These are phyloP conservation scores for Neocrepidodera transversa DNA, from an alignment of 2,888 invertebrate genomes.

Conservation along the genomic window DNA sequence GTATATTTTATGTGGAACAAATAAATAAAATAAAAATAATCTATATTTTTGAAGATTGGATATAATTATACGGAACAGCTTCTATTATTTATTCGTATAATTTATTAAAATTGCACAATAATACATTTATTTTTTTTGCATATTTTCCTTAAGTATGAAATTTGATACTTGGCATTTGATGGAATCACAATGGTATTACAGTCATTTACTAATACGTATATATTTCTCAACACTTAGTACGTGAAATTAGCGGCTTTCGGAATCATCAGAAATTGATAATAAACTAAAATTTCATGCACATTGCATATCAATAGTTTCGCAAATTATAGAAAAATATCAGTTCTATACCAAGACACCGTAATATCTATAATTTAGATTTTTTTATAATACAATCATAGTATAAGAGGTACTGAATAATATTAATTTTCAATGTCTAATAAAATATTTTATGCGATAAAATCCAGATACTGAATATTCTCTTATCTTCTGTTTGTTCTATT, in stretches of 20 bases:
- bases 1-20: too few relatives aligned
- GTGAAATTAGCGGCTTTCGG: conserved; percentile 25
- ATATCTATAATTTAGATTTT: conserved; percentile 17
- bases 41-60: too few relatives aligned
- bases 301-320: conserved; percentile 29
- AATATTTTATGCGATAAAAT: too few relatives aligned
- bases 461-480: too few relatives aligned
- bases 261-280: conserved; percentile 31
- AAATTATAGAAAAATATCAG: conserved; percentile 31
- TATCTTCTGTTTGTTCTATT: too few relatives aligned
- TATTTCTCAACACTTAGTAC: conserved; percentile 20
- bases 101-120: too few relatives aligned
- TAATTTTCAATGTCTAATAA: too few relatives aligned
- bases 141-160: too few relatives aligned
- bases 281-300: conserved; percentile 25
- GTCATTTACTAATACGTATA: conserved; percentile 7
- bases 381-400: neutral
- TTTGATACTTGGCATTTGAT: conserved; percentile 25
- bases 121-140: too few relatives aligned
- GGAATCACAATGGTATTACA: conserved; percentile 17
- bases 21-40: too few relatives aligned
- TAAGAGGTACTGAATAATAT: neutral
- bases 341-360: conserved; percentile 12
- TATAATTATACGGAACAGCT: too few relatives aligned
- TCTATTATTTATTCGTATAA: too few relatives aligned